Evolutionary conservation across 2,797 vertebrate species (phyloP), one percentile per base, ranked within the genome.

Genomic region (Austrolebias charrua): DNA sequence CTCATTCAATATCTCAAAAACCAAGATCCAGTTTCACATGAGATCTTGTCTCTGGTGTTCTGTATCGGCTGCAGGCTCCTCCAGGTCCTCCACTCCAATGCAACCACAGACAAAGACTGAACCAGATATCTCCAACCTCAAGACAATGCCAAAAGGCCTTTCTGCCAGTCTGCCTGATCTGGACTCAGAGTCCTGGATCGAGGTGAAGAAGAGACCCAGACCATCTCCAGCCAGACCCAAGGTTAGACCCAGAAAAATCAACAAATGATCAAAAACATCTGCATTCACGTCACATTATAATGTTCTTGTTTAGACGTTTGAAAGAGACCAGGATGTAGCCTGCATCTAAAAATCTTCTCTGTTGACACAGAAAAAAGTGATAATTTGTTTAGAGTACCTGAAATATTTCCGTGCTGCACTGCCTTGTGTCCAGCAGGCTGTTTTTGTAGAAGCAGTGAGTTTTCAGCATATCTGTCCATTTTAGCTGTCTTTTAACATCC

Each of bases 151-250:
- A 29, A 99, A 97, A 71, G 98, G 98, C 45, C 90, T 99, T 68
- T 99, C 97, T 0, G 95, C 97, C 63, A 98, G 96, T 75, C 91
- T 99, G 44, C 98, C 98, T 0, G 97, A 98, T 82, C 82, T 99
- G 80, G 97, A 99, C 89, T 98, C 96, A 0, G 98, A 98, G 86
- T 95, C 94, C 0, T 99, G 98, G 98, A 99, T 99, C 31, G 98
- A 98, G 88, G 98, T 99, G 52, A 99, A 98, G 90, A 98, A 98
- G 89, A 93, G 96, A 67, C 95, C 96, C 52, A 87, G 97, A 16
- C 95, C 96, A 0, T 98, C 96, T 0, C 96, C 95, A 0, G 94
- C 95, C 61, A 92, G 93, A 80, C 93, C 94, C 50, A 98, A 96
- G 94, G 96, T 95, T 73, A 65, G 87, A 46, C 2, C 51, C n/a